A percentile compares a stretch with the other conserved stretches of the same genome.
Conservation (phyloP, 2,113 vertebrate species). For the Psilopsiagon aurifrons region DNA sequence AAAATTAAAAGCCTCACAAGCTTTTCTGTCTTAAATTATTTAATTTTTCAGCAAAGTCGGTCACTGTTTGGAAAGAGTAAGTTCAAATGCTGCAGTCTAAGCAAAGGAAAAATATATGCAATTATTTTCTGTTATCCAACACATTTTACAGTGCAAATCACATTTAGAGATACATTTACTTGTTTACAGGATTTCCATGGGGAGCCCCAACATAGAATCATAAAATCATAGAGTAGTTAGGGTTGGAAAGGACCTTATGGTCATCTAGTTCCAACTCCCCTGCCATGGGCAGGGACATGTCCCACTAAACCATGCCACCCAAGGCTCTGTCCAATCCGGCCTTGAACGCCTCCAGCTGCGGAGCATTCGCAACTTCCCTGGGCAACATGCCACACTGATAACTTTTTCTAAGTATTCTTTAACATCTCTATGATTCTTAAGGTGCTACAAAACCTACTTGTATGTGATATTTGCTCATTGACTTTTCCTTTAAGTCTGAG, state of each 20-base stretch:
- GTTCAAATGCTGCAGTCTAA: not conserved
- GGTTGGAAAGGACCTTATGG: too few species aligned
- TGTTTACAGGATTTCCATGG: not conserved
- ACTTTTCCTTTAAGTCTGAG: not conserved
- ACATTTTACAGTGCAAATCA: not conserved
- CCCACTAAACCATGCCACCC: too few species aligned
- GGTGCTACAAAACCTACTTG: not conserved
- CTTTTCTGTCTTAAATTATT: constrained; percentile 1
- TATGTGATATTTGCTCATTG: not conserved
- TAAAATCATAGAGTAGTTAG: not conserved
- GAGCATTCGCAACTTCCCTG: too few species aligned
- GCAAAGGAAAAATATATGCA: not conserved
- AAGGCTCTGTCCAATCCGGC: too few species aligned
- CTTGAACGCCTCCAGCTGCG: too few species aligned
- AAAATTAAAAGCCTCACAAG: not conserved
- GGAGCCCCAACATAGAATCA: not conserved
- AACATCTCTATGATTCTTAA: not conserved
- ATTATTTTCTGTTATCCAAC: not conserved
- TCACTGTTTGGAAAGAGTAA: not conserved
- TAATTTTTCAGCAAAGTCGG: not conserved
- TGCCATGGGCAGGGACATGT: too few species aligned
- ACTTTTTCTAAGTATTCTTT: not conserved
- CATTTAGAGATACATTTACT: not conserved
- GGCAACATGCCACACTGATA: not conserved
- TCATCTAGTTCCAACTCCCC: too few species aligned